Evolutionary conservation across 2,797 vertebrate species (phyloP), one percentile per base, ranked within the genome.

Genomic region (Cuculus canorus): DNA sequence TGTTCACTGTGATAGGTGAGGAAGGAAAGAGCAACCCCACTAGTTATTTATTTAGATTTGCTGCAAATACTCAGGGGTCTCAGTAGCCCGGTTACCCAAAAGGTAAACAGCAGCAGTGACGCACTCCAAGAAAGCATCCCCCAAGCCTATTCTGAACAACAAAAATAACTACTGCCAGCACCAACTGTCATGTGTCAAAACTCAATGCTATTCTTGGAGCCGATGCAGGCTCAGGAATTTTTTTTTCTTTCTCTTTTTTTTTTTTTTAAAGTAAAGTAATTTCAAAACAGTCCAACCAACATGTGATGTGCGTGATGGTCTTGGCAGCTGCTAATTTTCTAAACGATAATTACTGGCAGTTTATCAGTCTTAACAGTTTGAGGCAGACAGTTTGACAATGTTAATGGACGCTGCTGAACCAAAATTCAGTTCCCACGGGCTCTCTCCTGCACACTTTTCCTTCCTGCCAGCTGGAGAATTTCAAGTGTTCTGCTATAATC

Each of bases 131-230:
- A 95, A 93, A 95, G 91, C 82, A 86, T 79, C 82, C 66, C 83
- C 69, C 60, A 80, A 76, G 83, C 81, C 85, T 77, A 8, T 86
- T 54, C 69, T 0, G 3, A 96, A 88, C 77, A 92, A 91, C 93
- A 77, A 66, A 93, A 95, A 94, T 96, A 97, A 92, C 81, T 96
- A 54, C 66, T 83, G 93, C 93, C 83, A 95, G 83, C 94, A 80
- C 87, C 77, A 94, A 96, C 90, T 93, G 88, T 70, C 63, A 65
- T 53, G 81, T 95, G 96, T 96, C 87, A 97, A 80, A 97, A 92
- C 78, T 90, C 93, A 80, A 13, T 11, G 30, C 82, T 95, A 96
- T 96, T 96, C 88, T 95, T 95, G 95, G 89, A 94, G 70, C 72
- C 90, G 66, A 96, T 64, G 93, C 88, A 82, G 68, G 76, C 92